Conservation (phyloP, 2,113 vertebrate species). For the Erythrolamprus reginae region DNA sequence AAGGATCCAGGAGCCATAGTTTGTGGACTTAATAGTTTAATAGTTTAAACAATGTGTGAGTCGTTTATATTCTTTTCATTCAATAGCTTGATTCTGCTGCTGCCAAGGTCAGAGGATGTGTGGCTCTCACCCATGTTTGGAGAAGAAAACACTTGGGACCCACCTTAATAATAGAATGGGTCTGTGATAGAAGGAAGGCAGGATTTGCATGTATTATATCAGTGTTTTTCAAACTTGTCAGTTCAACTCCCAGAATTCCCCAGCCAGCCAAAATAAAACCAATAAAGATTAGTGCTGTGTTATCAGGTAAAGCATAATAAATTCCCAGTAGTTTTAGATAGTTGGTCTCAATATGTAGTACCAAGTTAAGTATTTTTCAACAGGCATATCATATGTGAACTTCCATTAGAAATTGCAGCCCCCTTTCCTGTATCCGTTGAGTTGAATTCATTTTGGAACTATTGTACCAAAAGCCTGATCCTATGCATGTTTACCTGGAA, state of each 20-base stretch:
- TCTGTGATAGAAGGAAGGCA: neutral
- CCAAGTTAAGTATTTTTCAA: constrained; percentile 45
- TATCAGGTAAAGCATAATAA: constrained; percentile 50
- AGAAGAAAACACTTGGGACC: neutral
- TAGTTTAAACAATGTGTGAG: neutral
- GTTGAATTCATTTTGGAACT: constrained; percentile 44
- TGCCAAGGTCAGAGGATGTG: neutral
- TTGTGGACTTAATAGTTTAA: neutral
- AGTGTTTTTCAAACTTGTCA: neutral
- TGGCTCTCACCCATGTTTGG: neutral
- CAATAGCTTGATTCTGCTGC: neutral
- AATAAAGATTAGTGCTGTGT: neutral
- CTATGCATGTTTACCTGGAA: neutral
- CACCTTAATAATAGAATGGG: neutral
- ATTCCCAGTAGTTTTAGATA: constrained; percentile 49
- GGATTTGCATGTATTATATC: neutral
- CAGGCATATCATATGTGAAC: constrained; percentile 51
- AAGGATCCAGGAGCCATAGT: neutral
- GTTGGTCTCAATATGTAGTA: fast-evolving
- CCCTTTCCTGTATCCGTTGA: constrained; percentile 40
- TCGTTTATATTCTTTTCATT: neutral
- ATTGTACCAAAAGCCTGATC: neutral
- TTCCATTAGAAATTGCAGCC: constrained; percentile 51
- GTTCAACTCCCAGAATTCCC: neutral
- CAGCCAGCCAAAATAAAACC: neutral